Evolutionary conservation across 2,113 vertebrate species (phyloP).

Genomic region (Arizona elegans): DNA sequence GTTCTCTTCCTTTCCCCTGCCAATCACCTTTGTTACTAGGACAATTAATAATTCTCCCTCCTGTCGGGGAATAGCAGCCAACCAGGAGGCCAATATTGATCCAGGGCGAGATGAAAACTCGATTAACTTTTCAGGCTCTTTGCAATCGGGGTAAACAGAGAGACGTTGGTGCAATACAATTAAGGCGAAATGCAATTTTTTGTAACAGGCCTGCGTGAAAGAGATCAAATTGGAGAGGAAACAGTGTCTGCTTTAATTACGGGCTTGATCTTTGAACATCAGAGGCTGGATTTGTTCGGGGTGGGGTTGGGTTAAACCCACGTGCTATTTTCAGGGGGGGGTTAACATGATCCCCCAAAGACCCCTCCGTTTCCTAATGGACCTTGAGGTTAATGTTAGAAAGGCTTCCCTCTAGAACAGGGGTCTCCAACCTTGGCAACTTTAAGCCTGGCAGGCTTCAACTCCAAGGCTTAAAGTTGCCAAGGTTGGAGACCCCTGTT

Average conservation of each 20-base stretch:
- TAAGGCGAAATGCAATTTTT: conserved; percentile 9
- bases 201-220: background rate
- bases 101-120: conserved; percentile 15
- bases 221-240: background rate
- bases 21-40: conserved; percentile 1
- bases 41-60: background rate
- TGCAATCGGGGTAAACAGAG: conserved; percentile 22
- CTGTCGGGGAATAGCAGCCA: background rate
- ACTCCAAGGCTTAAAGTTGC: no score
- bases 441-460: no score
- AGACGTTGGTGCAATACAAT: conserved; percentile 1
- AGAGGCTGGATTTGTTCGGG: background rate
- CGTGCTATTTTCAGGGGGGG: background rate
- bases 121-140: conserved; percentile 34
- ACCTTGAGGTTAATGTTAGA: background rate
- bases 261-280: background rate
- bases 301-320: background rate
- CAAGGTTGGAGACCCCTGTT: no score
- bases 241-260: background rate
- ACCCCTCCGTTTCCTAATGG: background rate
- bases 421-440: no score
- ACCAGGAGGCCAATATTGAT: background rate
- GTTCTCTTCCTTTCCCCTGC: background rate
- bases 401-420: background rate
- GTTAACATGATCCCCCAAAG: background rate